Base-by-base conservation (phyloP, 2,888 invertebrate genomes). In the Cryptus viduatorius region DNA sequence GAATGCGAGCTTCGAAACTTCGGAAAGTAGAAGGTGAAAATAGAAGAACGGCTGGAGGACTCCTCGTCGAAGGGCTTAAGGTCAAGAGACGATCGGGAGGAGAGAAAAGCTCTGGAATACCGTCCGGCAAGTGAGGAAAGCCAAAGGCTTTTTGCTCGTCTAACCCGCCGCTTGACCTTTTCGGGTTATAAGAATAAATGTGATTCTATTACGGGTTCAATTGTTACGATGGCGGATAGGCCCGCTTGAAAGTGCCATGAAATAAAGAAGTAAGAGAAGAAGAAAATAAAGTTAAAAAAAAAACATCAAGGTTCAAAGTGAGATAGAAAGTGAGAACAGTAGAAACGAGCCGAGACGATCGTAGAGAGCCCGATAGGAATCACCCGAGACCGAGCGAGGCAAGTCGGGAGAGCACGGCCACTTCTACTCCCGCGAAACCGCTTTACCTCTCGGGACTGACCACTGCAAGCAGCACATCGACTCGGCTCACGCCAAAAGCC, bases 141-240 rank as follows among this genome's bases (percentile, higher is more conserved):
- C 67, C 79, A 79, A 72, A 82, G 69, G 82, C 82, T 83, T 77
- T 68, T 78, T 44, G 69, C 46, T 79, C 61, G 84, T 56, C 56
- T 65, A 67, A 19, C 59, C 88, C 68, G 87, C 84, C 88, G 90
- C 90, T 91, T 93, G 93, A 93, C 93, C 93, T 93, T 92, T 89
- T 88, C 90, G 90, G 91, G 93, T 93, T 93, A 93, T 93, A 93
- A 93, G 93, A 93, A 93, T 91, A 91, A 93, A 93, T 93, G 93
- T 93, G 93, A 93, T 93, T 93, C 93, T 93, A 93, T 93, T 93
- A 93, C 90, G 90, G 91, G 92, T 92, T 93, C 93, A 91, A 93
- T 93, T 93, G 93, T 93, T 93, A 93, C 93, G 92, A 89, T 89
- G 89, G 87, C 86, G 86, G 90, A 91, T 90, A 90, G 91, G 90